Evolutionary conservation across 1,140 invertebrate species (phyloP), one percentile per base, ranked within the genome.

Genomic region (Nasonia vitripennis): DNA sequence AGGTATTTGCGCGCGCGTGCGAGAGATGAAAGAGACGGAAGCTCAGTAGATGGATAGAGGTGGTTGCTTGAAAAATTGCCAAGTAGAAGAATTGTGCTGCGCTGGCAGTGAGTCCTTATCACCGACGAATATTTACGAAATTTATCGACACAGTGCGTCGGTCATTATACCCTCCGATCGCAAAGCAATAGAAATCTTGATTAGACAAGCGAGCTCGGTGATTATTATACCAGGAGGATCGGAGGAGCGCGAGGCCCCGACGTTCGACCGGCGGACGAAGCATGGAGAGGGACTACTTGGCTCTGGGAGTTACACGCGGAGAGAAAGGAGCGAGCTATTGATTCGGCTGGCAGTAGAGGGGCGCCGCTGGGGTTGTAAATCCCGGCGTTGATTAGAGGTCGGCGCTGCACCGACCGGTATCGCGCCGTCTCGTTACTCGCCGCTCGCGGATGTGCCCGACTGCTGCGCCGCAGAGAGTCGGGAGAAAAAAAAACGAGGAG

Each of bases 331-430:
- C 17, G 11, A 62, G 79, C 75, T 80, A 80, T 86, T 80, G 80
- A 70, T 51, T 83, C 75, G 67, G 20, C 83, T 71, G 27, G 23
- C 23, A 2, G 45, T 78, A 51, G 73, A 71, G 75, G 20, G 70
- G 81, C 73, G 62, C 37, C 75, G 80, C 55, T 62, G 73, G 86
- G 86, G 86, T 81, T 86, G 88, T 89, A 90, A 90, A 89, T 90
- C 83, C 88, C 75, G 55, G 62, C 86, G 79, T 86, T 90, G 89
- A 90, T 90, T 89, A 90, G 89, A 90, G 88, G 89, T 89, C 89
- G 89, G 89, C 86, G 62, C 34, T 17, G 80, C 17, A 41, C 62
- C 55, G 55, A 20, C 41, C 34, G 68, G 45, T 55, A 62, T 62
- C 55, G 20, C 55, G 55, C 70, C 41, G 81, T 55, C 83, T 84